Conservation (phyloP, 2,888 invertebrate species). For the Eremobia ochroleuca region DNA sequence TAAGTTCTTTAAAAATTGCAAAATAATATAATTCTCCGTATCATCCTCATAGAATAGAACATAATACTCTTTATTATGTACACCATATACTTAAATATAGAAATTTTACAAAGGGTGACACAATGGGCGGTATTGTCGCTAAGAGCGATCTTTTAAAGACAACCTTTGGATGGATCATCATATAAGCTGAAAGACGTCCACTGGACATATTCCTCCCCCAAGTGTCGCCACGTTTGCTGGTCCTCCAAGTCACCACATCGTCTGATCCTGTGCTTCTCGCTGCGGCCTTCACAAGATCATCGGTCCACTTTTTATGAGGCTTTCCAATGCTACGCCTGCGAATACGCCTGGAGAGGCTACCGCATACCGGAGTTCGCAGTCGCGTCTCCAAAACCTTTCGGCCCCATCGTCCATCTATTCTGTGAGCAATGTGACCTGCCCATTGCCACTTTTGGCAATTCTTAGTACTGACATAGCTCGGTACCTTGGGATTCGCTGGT, state of each 20-base stretch:
- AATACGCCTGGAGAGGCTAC: too few species aligned
- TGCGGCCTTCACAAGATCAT: neutral
- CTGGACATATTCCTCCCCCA: too few species aligned
- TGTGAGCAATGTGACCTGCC: neutral
- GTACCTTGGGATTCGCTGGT: neutral
- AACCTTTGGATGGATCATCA: too few species aligned
- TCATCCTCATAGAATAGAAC: neutral
- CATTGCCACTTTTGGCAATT: neutral
- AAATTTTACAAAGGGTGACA: too few species aligned
- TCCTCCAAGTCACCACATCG: neutral
- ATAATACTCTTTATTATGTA: too few species aligned
- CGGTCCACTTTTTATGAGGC: neutral
- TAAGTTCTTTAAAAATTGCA: neutral
- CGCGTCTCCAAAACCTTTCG: neutral
- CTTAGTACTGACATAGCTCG: neutral
- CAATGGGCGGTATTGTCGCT: too few species aligned
- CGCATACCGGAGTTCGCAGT: too few species aligned
- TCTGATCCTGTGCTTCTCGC: neutral
- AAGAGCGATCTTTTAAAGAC: too few species aligned
- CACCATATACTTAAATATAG: too few species aligned
- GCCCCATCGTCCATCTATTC: neutral
- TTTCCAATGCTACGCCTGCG: neutral
- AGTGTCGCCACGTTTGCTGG: too few species aligned
- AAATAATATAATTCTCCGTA: neutral
- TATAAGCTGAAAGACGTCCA: neutral